phyloP scores from a whole-genome alignment of 2,113 vertebrate genomes.

The Brachionichthys hirsutus region DNA sequence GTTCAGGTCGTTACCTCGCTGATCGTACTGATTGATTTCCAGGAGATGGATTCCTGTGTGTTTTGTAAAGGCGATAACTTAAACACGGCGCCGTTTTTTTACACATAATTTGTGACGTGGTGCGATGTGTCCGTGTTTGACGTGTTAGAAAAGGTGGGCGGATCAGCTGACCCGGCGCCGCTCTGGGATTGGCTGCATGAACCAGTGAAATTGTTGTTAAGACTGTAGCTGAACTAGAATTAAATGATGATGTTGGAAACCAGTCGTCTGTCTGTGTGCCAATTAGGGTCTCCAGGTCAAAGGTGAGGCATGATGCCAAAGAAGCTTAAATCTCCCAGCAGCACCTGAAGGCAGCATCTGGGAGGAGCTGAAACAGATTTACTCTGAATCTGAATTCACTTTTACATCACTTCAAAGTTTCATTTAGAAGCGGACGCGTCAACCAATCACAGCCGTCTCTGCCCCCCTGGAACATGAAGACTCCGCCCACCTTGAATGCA shows the following conservation, averaged over 20 bases:
- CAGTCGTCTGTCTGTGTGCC: background rate
- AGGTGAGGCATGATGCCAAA: background rate
- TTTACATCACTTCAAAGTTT: background rate
- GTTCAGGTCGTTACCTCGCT: conserved; percentile 33
- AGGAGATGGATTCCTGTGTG: conserved; percentile 52
- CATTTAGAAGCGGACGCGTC: background rate
- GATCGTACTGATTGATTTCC: conserved; percentile 14
- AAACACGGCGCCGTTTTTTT: conserved; percentile 76
- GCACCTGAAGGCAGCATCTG: background rate
- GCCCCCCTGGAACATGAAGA: no score
- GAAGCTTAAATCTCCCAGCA: background rate
- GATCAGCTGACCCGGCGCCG: background rate
- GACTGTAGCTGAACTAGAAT: conserved; percentile 86
- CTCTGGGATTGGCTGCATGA: conserved; percentile 79
- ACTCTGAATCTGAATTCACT: no score
- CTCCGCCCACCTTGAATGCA: conserved; percentile 1
- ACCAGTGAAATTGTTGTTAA: conserved; percentile 83
- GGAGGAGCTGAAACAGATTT: background rate
- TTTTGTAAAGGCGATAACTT: conserved; percentile 54
- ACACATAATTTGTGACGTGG: conserved; percentile 66
- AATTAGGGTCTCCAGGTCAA: no score
- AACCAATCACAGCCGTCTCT: no score
- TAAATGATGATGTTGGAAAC: conserved; percentile 78
- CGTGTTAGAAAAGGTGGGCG: conserved; percentile 58
- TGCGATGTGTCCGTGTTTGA: conserved; percentile 69